Conservation (phyloP, 2,113 vertebrate genomes). For the Uria aalge region DNA sequence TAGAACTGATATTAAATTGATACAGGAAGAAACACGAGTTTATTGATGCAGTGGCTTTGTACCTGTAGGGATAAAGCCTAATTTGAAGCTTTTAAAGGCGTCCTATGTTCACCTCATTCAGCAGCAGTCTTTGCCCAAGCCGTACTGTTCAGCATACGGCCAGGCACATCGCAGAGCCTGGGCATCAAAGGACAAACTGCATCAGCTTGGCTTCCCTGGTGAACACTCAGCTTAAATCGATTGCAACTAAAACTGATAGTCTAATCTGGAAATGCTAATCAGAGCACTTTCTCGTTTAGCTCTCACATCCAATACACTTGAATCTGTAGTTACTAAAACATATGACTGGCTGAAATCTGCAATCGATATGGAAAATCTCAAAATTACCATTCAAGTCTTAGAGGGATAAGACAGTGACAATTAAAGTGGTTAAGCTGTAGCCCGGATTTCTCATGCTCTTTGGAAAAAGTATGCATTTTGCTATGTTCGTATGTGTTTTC, state of each 20-base stretch:
- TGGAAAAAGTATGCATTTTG: not conserved
- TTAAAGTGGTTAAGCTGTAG: not conserved
- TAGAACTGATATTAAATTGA: not conserved
- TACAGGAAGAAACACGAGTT: not conserved
- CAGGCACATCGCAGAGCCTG: not conserved
- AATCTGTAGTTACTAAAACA: not conserved
- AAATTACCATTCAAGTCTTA: not conserved
- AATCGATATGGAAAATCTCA: not conserved
- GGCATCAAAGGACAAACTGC: not conserved
- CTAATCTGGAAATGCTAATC: not conserved
- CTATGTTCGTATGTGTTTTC: not conserved
- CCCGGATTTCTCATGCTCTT: not conserved
- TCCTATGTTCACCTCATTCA: not conserved
- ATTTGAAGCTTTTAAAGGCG: not conserved
- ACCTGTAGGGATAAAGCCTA: not conserved
- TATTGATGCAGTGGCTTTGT: not conserved
- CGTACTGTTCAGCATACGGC: fast-evolving
- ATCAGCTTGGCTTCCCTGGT: not conserved
- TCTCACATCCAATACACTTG: not conserved
- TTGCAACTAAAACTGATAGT: not conserved
- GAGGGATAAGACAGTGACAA: not conserved
- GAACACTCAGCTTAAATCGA: not conserved
- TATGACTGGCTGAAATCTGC: not conserved
- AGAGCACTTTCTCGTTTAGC: not conserved
- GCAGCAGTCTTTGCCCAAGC: not conserved